Evolutionary conservation across 2,113 vertebrate species (phyloP), one percentile per base, ranked within the genome.

Genomic region (Chascanopsetta lugubris): DNA sequence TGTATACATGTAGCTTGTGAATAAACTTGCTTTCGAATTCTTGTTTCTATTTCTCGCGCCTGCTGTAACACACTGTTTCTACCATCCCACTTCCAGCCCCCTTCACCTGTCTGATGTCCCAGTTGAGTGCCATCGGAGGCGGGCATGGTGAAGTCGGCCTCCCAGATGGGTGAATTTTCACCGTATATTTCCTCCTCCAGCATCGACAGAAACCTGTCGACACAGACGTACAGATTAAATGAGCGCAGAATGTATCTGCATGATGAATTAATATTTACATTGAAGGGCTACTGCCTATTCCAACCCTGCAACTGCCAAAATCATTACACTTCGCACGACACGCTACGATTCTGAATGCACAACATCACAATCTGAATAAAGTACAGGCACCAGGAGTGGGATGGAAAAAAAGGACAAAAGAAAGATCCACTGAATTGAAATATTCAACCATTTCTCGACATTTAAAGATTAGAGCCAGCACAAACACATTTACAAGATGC

Each of bases 111-210:
- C 72, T 95, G 95, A 75, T 95, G 94, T 21, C 94, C 96, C 40
- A 97, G 90, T 71, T 96, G 96, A 4, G 95, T 70, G 13, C 95
- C 94, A 56, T 98, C 97, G 0, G 94, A 62, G 0, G 95, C 94
- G 0, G 97, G 95, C 91, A 98, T 93, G 0, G 94, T 98, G 90
- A 99, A 99, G 87, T 98, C 96, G 0, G 96, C 93, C 69, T 99
- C 97, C 97, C 97, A 99, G 71, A 99, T 99, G 0, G 97, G 97
- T 6, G 97, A 99, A 84, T 95, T 99, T 60, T 97, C 95, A 0
- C 97, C 97, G 0, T 99, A 99, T 83, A 99, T 98, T 86, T 99
- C 97, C 85, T 99, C 97, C 83, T 99, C 97, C 54, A 99, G 89
- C 97, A 99, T 99, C n/a, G 97, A 99, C 65, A 99, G 91, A 82